Evolutionary conservation across 2,797 vertebrate species (phyloP).

Genomic region (Cheirogaleus major): DNA sequence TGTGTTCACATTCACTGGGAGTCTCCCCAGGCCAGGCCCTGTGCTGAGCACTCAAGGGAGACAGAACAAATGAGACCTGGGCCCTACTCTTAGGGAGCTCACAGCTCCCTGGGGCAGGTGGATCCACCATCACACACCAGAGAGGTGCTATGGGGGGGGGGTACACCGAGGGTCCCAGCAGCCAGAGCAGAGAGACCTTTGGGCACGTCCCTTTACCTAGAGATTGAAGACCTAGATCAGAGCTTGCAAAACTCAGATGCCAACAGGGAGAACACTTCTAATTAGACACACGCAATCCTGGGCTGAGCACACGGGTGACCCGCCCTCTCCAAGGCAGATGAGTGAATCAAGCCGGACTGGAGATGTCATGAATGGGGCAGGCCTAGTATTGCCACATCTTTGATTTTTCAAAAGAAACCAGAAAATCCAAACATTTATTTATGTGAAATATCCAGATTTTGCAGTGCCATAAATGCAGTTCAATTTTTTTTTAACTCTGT

Average conservation of each 20-base stretch:
- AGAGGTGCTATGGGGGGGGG: not conserved
- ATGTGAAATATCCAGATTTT: not conserved
- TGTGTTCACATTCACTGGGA: not conserved
- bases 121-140: not conserved
- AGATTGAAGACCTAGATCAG: not conserved
- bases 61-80: not conserved
- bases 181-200: not conserved
- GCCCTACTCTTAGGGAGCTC: not conserved
- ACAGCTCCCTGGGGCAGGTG: not conserved
- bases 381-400: not conserved
- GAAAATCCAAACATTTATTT: not conserved
- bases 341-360: not conserved
- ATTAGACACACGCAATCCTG: conserved; percentile 83
- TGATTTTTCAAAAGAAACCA: not conserved
- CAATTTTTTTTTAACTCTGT: not conserved
- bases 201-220: not conserved
- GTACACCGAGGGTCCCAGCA: not conserved
- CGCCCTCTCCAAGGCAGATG: not conserved
- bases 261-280: conserved; percentile 84
- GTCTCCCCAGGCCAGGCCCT: not conserved
- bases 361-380: not conserved
- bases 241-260: not conserved
- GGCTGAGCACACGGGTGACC: conserved; percentile 60
- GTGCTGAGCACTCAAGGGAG: not conserved
- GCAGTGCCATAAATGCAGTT: not conserved